Conservation (phyloP, 2,797 vertebrate species). For the Acanthiza pusilla region DNA sequence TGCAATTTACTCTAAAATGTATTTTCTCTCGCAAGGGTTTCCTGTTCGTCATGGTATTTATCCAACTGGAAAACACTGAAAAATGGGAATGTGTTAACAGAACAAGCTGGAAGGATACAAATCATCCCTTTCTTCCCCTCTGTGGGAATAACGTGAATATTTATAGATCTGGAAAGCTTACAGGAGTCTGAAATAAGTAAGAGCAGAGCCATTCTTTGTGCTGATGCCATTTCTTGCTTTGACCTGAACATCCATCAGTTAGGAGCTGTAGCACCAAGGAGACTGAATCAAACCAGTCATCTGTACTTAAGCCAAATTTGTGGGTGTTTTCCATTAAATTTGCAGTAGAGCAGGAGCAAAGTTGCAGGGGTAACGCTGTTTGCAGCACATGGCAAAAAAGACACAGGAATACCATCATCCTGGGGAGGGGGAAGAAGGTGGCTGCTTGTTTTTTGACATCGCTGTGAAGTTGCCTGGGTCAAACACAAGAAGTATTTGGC, state of each 20-base stretch:
- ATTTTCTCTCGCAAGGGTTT: constrained; percentile 2
- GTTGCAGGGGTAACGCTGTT: accelerated
- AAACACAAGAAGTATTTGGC: background rate
- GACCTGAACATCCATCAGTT: constrained; percentile 64
- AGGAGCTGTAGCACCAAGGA: constrained; percentile 22
- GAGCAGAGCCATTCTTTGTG: constrained; percentile 55
- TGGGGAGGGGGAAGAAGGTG: background rate
- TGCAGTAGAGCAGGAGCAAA: background rate
- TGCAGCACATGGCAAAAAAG: background rate
- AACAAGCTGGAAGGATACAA: constrained; percentile 25
- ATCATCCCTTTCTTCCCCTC: constrained; percentile 54
- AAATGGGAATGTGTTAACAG: constrained; percentile 18
- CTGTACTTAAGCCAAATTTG: background rate
- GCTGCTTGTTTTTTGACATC: background rate
- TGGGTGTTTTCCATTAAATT: background rate
- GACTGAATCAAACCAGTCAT: constrained; percentile 37
- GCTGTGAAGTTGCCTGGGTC: background rate
- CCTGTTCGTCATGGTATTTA: constrained; percentile 17
- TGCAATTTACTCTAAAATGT: background rate
- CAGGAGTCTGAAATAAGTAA: constrained; percentile 47
- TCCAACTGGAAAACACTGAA: background rate
- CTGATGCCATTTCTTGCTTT: constrained; percentile 62
- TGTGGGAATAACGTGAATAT: constrained; percentile 52
- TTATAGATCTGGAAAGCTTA: constrained; percentile 58
- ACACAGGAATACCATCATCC: background rate